These are phyloP conservation scores for Eulemur albifrons DNA, from an alignment of 2,797 vertebrate species.

Conservation along the genomic window DNA sequence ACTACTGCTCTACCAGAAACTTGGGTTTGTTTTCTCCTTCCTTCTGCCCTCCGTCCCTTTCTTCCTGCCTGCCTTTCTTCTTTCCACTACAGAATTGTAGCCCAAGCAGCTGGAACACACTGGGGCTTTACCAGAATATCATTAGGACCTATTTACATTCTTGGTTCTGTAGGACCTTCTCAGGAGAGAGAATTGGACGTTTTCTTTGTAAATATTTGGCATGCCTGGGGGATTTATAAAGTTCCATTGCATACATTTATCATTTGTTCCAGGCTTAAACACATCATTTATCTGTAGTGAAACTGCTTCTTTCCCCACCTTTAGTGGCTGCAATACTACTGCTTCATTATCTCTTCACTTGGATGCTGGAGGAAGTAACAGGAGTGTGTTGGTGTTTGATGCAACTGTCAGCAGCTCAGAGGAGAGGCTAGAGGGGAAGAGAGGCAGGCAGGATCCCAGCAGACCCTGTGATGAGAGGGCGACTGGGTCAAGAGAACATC, in stretches of 20 bases:
- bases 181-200: not conserved
- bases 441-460: not conserved
- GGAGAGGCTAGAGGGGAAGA: not conserved
- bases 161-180: not conserved
- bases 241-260: not conserved
- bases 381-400: not conserved
- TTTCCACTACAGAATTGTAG: not conserved
- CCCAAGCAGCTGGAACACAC: not conserved
- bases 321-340: not conserved
- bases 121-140: not conserved
- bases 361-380: not conserved
- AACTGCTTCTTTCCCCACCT: not conserved
- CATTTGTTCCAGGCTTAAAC: not conserved
- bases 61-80: not conserved
- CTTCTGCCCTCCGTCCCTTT: accelerated
- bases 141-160: not conserved
- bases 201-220: not conserved
- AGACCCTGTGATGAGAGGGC: not conserved
- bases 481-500: not conserved
- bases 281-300: not conserved
- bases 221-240: not conserved
- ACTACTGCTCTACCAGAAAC: not conserved
- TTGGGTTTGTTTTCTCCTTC: not conserved
- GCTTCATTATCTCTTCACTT: not conserved
- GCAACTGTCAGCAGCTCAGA: not conserved